Evolutionary conservation across 1,140 invertebrate genomes (phyloP), one percentile per base, ranked within the genome.

Genomic region (Pseudobourletiella spinata): DNA sequence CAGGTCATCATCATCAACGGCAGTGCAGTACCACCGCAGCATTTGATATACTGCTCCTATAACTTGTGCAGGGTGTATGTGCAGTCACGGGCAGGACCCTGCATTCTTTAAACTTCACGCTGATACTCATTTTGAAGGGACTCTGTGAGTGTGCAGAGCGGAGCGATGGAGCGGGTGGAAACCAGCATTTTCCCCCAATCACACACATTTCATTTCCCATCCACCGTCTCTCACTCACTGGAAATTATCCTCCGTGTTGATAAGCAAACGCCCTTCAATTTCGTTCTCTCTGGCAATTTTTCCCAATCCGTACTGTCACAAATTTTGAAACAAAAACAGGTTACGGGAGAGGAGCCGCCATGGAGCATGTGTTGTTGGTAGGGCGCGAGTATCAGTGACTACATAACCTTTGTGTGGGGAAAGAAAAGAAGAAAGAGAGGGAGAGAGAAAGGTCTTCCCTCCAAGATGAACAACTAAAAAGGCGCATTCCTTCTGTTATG

Each of bases 111-210:
- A n/a, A 39, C 8, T 51, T 51, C 48, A 51, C 24, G 48, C 48
- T 51, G 48, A 51, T 51, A 24, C 48, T 51, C 25, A 51, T 51
- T 51, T 51, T 39, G 32, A 39, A 39, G 32, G 32, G n/a, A 39
- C 32, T 39, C n/a, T n/a, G 8, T 39, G 8, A 39, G n/a, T 39
- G 32, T n/a, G n/a, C 32, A 39, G 32, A n/a, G n/a, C 8, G n/a
- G 8, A 8, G 32, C 32, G 32, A n/a, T n/a, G n/a, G n/a, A n/a
- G n/a, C n/a, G n/a, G n/a, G n/a, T n/a, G n/a, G n/a, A n/a, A n/a
- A n/a, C n/a, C n/a, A n/a, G n/a, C n/a, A n/a, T n/a, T n/a, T n/a
- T n/a, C n/a, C n/a, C n/a, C n/a, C n/a, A n/a, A n/a, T n/a, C n/a
- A n/a, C n/a, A n/a, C n/a, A n/a, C n/a, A n/a, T n/a, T n/a, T n/a